These are phyloP conservation scores for Pholis gunnellus DNA, from an alignment of 2,113 vertebrate species.

Conservation along the genomic window DNA sequence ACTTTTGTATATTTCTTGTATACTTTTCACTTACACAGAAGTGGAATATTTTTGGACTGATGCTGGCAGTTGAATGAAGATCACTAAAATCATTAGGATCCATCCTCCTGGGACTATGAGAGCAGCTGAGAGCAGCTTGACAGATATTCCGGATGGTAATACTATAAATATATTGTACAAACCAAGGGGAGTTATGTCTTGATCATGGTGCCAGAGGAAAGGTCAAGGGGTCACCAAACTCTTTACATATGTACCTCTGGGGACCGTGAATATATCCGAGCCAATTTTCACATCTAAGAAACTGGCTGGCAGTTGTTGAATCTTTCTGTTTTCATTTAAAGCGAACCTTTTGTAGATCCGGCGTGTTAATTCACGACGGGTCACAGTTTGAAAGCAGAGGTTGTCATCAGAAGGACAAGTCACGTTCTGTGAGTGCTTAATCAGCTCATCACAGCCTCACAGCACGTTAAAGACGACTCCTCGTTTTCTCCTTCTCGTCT, in stretches of 20 bases:
- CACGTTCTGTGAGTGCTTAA: constrained; percentile 27
- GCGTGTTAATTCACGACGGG: neutral
- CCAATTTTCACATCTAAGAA: neutral
- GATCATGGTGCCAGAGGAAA: neutral
- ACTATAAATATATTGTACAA: neutral
- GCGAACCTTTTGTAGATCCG: neutral
- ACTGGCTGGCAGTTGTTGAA: neutral
- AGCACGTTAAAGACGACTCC: constrained; percentile 36
- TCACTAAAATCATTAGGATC: neutral
- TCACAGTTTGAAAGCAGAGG: constrained; percentile 26
- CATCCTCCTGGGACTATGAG: neutral
- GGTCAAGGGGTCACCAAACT: neutral
- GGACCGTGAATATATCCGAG: neutral
- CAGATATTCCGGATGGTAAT: too few species aligned
- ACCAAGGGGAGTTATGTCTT: neutral
- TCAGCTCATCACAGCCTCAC: constrained; percentile 45
- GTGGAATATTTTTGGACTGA: neutral
- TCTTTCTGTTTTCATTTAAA: neutral
- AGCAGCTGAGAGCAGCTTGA: neutral
- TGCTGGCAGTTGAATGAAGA: neutral
- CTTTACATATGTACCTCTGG: neutral
- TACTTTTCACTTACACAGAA: neutral
- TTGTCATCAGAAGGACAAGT: constrained; percentile 31
- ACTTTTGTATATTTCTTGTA: neutral
- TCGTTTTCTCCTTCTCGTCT: neutral